Base-by-base conservation (phyloP, 2,113 vertebrate genomes). In the Zapornia atra region DNA sequence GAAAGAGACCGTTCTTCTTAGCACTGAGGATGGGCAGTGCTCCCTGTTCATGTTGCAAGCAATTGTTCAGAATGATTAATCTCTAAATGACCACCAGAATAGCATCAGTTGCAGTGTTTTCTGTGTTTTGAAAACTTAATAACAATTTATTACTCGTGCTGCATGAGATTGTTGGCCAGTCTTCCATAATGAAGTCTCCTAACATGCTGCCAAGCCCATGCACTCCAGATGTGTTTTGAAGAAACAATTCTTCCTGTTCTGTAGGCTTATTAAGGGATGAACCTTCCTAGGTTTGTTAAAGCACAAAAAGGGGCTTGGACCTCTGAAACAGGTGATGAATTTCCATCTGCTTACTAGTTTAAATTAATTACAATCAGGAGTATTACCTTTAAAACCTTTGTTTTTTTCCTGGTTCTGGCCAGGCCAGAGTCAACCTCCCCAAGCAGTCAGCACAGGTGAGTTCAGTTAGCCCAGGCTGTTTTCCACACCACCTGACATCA, bases 171-270 rank as follows among this genome's bases (percentile, higher is more conserved):
- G 0, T 64, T 72, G 34, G 24, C 34, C n/a, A 20, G 2, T 59
- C 36, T 63, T 60, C 36, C 12, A 4, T 31, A 57, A 8, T 25
- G 24, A 29, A 63, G 15, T 56, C 44, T 94, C 25, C 21, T 46
- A 31, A 29, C 0, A 0, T 0, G 2, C 21, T 44, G 75, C 42
- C 77, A 31, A 54, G 20, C 18, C 64, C 46, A 1, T 34, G 3
- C 6, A 8, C 57, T 77, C 22, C n/a, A 61, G 24, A 21, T 63
- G 12, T 31, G 12, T 4, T 54, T 3, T 63, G 28, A 44, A 54
- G 44, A 33, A 34, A 73, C 0, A 3, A 7, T 33, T 79, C 20
- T 54, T 54, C 11, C 16, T 71, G 14, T 61, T 83, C 48, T 63
- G 15, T 42, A 50, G 19, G 22, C 17, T 34, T 16, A 3, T 71